These are phyloP conservation scores for Trachymyrmex cornetzi DNA, from an alignment of 1,140 invertebrate genomes.

Conservation along the genomic window DNA sequence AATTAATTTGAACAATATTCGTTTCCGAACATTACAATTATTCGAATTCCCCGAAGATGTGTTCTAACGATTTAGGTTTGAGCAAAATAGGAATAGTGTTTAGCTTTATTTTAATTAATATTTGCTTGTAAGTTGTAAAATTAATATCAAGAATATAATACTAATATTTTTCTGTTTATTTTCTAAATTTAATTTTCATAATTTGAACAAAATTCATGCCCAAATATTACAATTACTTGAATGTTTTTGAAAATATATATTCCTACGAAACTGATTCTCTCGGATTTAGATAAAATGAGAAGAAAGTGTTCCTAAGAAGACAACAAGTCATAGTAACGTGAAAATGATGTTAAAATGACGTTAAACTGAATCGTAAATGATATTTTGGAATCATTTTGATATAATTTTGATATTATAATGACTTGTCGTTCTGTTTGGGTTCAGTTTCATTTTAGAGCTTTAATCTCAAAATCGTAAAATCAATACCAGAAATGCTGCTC, in stretches of 20 bases:
- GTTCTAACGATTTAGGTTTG: neutral
- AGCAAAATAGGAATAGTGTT: neutral
- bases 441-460: neutral
- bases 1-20: neutral
- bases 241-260: neutral
- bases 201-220: neutral
- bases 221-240: neutral
- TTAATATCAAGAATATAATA: neutral
- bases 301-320: no score
- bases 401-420: no score
- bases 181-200: neutral
- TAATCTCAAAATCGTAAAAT: neutral
- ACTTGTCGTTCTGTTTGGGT: no score
- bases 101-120: neutral
- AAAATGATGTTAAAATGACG: no score
- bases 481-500: neutral
- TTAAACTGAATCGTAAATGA: no score
- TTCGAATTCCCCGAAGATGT: neutral
- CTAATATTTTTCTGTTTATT: neutral
- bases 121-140: neutral
- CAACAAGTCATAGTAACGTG: no score
- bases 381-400: no score
- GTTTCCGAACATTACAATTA: neutral
- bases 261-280: neutral
- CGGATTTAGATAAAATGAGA: neutral